Evolutionary conservation across 2,113 vertebrate species (phyloP).

Genomic region (Chaetops frenatus): DNA sequence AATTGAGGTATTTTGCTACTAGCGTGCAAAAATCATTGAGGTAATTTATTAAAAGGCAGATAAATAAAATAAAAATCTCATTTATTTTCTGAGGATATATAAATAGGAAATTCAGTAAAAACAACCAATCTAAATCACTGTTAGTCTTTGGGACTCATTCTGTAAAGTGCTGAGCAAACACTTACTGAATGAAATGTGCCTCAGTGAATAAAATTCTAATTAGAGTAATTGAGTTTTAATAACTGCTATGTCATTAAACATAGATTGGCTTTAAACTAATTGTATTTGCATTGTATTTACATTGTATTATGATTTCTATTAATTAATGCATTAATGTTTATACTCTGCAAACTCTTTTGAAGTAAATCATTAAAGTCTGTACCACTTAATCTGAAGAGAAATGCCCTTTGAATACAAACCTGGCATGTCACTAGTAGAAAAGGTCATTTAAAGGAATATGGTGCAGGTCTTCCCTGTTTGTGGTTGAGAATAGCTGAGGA

Average conservation of each 20-base stretch:
- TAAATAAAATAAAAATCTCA: neutral
- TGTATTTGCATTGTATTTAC: constrained; percentile 59
- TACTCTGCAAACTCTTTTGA: neutral
- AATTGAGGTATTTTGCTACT: neutral
- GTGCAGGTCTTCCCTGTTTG: neutral
- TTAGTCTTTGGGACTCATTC: constrained; percentile 3
- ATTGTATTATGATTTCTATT: constrained; percentile 28
- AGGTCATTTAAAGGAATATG: neutral
- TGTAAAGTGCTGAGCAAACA: constrained; percentile 16
- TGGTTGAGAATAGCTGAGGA: neutral
- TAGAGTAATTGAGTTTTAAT: constrained; percentile 45
- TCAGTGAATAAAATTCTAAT: constrained; percentile 41
- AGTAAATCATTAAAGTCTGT: constrained; percentile 5
- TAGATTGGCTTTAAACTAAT: constrained; percentile 48
- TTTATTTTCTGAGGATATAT: neutral
- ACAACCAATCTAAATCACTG: neutral
- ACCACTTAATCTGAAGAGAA: neutral
- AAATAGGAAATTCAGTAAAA: neutral
- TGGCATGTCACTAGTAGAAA: neutral
- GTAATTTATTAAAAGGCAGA: neutral
- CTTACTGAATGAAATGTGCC: neutral
- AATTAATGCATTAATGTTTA: constrained; percentile 4
- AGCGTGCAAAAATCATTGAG: neutral
- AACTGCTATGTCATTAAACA: constrained; percentile 60
- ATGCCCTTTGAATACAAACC: neutral